Evolutionary conservation across 2,888 invertebrate species (phyloP).

Genomic region (Ochropleura leucogaster): DNA sequence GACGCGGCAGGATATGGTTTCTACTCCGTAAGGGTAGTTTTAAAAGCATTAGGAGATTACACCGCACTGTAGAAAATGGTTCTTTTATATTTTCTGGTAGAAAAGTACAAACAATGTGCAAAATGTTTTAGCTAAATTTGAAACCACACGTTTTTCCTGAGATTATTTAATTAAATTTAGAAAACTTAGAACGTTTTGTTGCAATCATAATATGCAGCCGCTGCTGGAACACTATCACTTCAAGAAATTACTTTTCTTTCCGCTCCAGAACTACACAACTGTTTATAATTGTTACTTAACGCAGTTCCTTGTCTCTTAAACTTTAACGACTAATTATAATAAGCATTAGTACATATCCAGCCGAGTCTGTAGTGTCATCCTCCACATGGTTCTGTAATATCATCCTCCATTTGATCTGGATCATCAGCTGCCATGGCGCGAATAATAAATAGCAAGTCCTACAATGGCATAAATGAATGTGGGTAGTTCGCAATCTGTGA

Average conservation of each 20-base stretch:
- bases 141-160: not conserved
- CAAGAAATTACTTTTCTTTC: slow-evolving; percentile 28
- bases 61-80: not conserved
- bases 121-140: not conserved
- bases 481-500: not conserved
- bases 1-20: too few species aligned
- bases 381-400: not conserved
- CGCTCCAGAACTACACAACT: slow-evolving; percentile 17
- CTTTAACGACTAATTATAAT: slow-evolving; percentile 17
- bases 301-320: slow-evolving; percentile 9
- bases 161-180: slow-evolving; percentile 8
- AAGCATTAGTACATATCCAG: slow-evolving; percentile 18
- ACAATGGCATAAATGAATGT: not conserved
- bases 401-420: not conserved
- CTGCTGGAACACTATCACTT: not conserved
- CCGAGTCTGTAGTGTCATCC: not conserved
- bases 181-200: not conserved
- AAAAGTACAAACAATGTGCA: not conserved
- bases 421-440: not conserved
- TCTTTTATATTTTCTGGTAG: not conserved
- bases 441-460: not conserved
- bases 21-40: not conserved
- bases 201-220: not conserved
- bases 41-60: not conserved
- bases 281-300: slow-evolving; percentile 31